Base-by-base conservation (phyloP, 1,140 invertebrate genomes). In the Belonocnema kinseyi region DNA sequence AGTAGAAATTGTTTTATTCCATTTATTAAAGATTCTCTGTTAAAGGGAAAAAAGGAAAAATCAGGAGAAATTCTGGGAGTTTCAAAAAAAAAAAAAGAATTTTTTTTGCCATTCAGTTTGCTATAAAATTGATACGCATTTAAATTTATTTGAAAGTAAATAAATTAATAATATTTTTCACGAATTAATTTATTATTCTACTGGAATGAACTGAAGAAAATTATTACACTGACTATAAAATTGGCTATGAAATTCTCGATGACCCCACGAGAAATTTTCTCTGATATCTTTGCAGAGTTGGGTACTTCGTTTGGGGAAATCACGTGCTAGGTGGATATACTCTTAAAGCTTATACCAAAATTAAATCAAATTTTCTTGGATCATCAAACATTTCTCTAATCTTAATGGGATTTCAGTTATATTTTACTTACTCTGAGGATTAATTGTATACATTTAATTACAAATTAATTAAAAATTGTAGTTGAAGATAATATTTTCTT, bases 311-410 rank as follows among this genome's bases (percentile, higher is more conserved):
- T 66, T 12, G 26, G 26, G 14, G 40, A 66, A 66, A 66, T 66
- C 61, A 66, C 14, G 61, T 66, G 58, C 58, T 40, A 33, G 13
- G 12, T 66, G 58, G 46, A 66, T 66, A 66, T 66, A 66, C 12
- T 40, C 58, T 66, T 13, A 14, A 66, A 66, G 58, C 58, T 66
- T 66, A 66, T 66, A 66, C 33, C 26, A 40, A 40, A 66, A 66
- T 40, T 66, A 66, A 66, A 66, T 40, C 58, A 66, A 66, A 66
- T 66, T 66, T 40, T 46, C 58, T 66, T 21, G 33, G 58, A 66
- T 66, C 40, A 7, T 66, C 58, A 66, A 66, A 66, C 58, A 66
- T 66, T 66, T 66, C 26, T 66, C 58, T 33, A 66, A 66, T 66
- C 33, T 13, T 66, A 46, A 66, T 14, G 58, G 40, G 58, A 66